A percentile compares a stretch with the other conserved stretches of the same genome.
phyloP scores from a whole-genome alignment of 2,888 invertebrate genomes.

The Spodoptera littoralis region DNA sequence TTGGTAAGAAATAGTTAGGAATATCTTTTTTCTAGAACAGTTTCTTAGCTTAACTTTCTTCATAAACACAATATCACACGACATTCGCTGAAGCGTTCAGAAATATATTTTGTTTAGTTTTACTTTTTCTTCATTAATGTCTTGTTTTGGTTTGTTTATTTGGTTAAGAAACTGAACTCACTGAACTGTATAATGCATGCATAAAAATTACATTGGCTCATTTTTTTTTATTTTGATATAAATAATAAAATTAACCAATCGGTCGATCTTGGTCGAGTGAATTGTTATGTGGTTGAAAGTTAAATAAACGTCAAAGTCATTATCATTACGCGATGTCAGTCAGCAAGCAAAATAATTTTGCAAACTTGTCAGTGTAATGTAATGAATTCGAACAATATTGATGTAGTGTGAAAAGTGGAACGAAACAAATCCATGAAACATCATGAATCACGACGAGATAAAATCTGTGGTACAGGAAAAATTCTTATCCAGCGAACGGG shows the following conservation, averaged over 20 bases:
- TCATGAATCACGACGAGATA: conserved; percentile 86
- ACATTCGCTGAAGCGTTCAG: conserved; percentile 9
- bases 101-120: neutral
- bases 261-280: conserved; percentile 24
- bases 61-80: conserved; percentile 10
- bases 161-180: too few relatives aligned
- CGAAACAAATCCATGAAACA: conserved; percentile 58
- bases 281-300: too few relatives aligned
- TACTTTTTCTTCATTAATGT: too few relatives aligned
- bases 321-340: conserved; percentile 8
- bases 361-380: conserved; percentile 56
- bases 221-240: too few relatives aligned
- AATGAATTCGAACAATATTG: conserved; percentile 48
- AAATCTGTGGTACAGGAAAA: conserved; percentile 85
- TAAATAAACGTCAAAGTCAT: neutral
- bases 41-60: neutral
- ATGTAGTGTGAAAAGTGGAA: conserved; percentile 48
- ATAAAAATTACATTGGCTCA: too few relatives aligned
- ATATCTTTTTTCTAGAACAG: neutral
- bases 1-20: too few relatives aligned
- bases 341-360: conserved; percentile 34
- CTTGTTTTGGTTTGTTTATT: too few relatives aligned
- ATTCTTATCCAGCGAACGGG: conserved; percentile 83
- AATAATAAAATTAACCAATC: conserved; percentile 14
- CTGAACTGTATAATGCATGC: too few relatives aligned